Evolutionary conservation across 2,797 vertebrate genomes (phyloP).

Genomic region (Peromyscus aztecus): DNA sequence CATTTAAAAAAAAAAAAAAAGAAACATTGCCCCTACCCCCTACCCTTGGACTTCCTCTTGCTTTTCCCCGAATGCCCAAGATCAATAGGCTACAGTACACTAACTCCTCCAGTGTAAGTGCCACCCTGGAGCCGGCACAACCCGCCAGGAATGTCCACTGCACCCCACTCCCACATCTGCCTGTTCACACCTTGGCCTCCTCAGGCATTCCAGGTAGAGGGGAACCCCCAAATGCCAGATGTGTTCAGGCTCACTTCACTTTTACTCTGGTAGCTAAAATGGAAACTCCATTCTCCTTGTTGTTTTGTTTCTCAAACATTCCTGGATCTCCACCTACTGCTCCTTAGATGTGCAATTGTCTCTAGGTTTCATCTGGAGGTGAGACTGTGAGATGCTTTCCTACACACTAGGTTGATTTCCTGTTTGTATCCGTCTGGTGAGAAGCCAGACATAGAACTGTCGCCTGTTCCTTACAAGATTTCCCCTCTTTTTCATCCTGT

Average conservation of each 20-base stretch:
- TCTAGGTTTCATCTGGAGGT: background rate
- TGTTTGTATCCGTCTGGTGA: conserved; percentile 14
- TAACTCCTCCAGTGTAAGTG: background rate
- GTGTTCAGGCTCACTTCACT: background rate
- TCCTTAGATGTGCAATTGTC: background rate
- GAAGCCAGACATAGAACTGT: background rate
- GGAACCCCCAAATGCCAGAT: background rate
- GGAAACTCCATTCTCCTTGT: background rate
- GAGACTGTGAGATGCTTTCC: background rate
- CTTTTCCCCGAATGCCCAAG: background rate
- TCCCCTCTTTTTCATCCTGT: background rate
- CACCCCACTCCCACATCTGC: background rate
- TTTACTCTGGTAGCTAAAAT: background rate
- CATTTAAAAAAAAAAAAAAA: background rate
- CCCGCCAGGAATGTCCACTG: background rate
- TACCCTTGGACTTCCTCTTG: background rate
- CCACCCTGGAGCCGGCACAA: background rate
- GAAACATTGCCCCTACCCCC: background rate
- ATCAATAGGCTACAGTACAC: background rate
- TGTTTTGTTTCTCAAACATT: background rate
- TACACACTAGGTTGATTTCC: background rate
- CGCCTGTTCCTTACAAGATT: background rate
- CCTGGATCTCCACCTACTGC: background rate
- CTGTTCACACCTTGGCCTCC: background rate
- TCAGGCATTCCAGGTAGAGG: background rate